Evolutionary conservation across 2,888 invertebrate genomes (phyloP), one percentile per base, ranked within the genome.

Genomic region (Hoplodrina blanda): DNA sequence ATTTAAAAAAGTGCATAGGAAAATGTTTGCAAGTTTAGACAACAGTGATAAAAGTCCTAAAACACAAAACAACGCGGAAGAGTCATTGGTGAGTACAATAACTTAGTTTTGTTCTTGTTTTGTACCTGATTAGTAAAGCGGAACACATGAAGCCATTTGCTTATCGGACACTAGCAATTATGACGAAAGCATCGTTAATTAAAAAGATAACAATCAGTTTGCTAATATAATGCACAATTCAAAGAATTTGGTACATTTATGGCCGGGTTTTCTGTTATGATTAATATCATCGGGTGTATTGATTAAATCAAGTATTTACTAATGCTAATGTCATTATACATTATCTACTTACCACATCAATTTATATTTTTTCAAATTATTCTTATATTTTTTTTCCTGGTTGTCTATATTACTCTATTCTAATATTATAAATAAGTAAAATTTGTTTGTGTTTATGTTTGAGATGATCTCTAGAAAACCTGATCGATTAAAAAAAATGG

Each of bases 1-100:
- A 93, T 98, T 98, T 91, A 98, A 98, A 91, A 97, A 97, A 88
- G 98, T 98, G 7, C 98, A 98, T 93, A 97, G 97, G 85, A 98
- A 98, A 95, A 98, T 98, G 98, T 98, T 98, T 91, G 96, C 96
- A 75, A 94, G 94, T 66, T 91, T 88, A 75, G 95, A 94, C 15
- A 80, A 73, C 15, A 85, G 81, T 15, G 88, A 87, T 60, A 82
- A 82, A 77, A 33, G 25, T 33, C 57, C 52, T 13, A 62, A 73
- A 46, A 56, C 41, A 50, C 78, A 64, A 55, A 80, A 78, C 25
- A 73, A 49, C 60, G 77, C 86, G 55, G 75, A 69, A 33, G 88
- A 90, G 37, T 81, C 82, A 73, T 75, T 88, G 90, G 94, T 94
- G 78, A 90, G 93, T 91, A 46, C 17, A 49, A 49, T 68, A 17